Conservation (phyloP, 2,113 vertebrate genomes). For the Limnothrissa miodon region DNA sequence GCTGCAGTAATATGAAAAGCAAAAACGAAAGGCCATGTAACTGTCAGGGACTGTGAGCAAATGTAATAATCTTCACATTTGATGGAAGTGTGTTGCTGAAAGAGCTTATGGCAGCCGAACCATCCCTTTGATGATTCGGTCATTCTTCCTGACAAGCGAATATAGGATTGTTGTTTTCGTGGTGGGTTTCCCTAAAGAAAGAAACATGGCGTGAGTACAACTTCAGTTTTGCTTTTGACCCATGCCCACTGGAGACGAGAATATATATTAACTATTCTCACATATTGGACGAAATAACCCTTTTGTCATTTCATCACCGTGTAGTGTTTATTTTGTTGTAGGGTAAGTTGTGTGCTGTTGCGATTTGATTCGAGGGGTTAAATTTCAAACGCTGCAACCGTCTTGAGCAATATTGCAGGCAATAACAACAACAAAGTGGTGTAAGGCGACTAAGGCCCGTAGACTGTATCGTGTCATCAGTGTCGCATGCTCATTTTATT, state of each 20-base stretch:
- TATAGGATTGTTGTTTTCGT: background rate
- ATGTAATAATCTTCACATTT: background rate
- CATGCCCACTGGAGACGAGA: background rate
- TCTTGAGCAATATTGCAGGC: background rate
- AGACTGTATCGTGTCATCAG: background rate
- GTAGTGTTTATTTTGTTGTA: background rate
- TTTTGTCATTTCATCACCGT: background rate
- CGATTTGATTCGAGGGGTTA: background rate
- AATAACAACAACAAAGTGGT: background rate
- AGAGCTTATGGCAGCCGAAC: background rate
- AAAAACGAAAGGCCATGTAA: background rate
- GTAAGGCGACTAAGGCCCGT: background rate
- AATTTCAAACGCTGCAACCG: background rate
- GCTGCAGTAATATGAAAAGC: background rate
- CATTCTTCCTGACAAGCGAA: background rate
- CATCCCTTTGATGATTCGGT: background rate
- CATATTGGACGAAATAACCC: background rate
- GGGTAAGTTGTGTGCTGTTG: background rate
- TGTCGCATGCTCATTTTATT: background rate
- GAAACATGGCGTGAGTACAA: constrained; percentile 13
- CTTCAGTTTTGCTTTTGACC: background rate
- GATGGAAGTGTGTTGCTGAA: background rate
- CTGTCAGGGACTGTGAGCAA: background rate
- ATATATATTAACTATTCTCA: background rate
- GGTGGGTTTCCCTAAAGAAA: background rate